Evolutionary conservation across 2,888 invertebrate genomes (phyloP).

Genomic region (Coecobrya sp.): DNA sequence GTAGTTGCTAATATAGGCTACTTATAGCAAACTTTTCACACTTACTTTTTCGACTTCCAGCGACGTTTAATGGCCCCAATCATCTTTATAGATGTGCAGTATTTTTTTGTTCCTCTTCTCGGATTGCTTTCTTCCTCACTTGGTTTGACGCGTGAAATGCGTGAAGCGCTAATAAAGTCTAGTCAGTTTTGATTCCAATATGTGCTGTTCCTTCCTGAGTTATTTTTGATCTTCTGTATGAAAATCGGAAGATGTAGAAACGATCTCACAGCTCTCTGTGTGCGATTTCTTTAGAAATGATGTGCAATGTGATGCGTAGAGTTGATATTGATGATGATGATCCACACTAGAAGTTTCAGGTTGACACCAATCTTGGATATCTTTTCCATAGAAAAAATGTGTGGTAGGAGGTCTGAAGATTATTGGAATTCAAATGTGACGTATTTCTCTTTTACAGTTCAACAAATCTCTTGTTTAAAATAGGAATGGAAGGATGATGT

Average conservation of each 20-base stretch:
- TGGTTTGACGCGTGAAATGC: background rate
- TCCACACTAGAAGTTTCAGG: background rate
- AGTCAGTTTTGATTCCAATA: background rate
- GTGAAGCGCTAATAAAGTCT: background rate
- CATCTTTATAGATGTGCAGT: conserved; percentile 67
- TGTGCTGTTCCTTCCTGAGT: conserved; percentile 8
- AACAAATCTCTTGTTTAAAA: conserved; percentile 22
- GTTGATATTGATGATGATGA: background rate
- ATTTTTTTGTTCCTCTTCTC: background rate
- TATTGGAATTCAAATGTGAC: conserved; percentile 25
- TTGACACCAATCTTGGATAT: background rate
- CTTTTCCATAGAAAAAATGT: background rate
- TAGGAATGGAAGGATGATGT: background rate
- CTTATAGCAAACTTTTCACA: conserved; percentile 61
- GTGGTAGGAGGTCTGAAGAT: background rate
- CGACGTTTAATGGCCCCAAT: conserved; percentile 86
- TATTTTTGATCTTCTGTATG: conserved; percentile 30
- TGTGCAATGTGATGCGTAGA: background rate
- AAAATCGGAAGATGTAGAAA: background rate
- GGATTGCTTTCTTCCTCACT: background rate
- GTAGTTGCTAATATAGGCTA: background rate
- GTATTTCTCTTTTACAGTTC: background rate
- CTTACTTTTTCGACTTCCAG: conserved; percentile 86
- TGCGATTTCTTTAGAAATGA: too few relatives aligned
- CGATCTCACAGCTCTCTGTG: background rate